These are phyloP conservation scores for Orbicella faveolata DNA, from an alignment of 64 coral and sea anemone genomes.

Conservation along the genomic window DNA sequence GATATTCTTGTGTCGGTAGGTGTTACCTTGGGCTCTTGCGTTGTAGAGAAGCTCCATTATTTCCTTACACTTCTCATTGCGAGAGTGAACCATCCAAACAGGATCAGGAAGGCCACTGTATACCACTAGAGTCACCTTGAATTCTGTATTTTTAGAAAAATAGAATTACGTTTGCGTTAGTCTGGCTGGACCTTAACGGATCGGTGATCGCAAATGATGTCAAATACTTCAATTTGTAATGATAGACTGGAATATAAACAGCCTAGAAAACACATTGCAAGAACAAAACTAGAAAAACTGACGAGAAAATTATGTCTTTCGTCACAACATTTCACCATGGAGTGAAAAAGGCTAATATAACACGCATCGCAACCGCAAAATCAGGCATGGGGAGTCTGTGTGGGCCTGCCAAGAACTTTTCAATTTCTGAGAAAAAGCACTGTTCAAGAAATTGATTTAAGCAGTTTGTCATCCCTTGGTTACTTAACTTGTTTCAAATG, in stretches of 20 bases:
- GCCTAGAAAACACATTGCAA: background rate
- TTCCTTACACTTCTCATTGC: background rate
- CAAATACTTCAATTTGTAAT: background rate
- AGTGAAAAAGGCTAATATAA: too few relatives aligned
- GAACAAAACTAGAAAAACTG: too few relatives aligned
- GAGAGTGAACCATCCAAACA: slow-evolving; percentile 19
- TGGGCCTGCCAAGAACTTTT: too few relatives aligned
- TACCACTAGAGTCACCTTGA: slow-evolving; percentile 29
- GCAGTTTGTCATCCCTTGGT: too few relatives aligned
- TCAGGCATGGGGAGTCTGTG: too few relatives aligned
- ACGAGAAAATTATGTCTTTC: too few relatives aligned
- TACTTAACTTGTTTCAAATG: too few relatives aligned
- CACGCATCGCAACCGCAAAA: too few relatives aligned
- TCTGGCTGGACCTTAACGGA: background rate
- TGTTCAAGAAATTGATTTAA: too few relatives aligned
- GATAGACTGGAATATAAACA: background rate
- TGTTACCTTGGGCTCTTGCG: background rate
- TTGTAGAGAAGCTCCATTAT: background rate
- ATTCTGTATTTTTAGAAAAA: slow-evolving; percentile 33
- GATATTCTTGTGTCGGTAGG: slow-evolving; percentile 9
- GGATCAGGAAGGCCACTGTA: slow-evolving; percentile 48
- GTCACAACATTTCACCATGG: too few relatives aligned
- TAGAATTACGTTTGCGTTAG: background rate
- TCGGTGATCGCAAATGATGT: background rate
- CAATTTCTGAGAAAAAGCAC: too few relatives aligned